Conservation (phyloP, 2,113 vertebrate species). For the Eleginops maclovinus region DNA sequence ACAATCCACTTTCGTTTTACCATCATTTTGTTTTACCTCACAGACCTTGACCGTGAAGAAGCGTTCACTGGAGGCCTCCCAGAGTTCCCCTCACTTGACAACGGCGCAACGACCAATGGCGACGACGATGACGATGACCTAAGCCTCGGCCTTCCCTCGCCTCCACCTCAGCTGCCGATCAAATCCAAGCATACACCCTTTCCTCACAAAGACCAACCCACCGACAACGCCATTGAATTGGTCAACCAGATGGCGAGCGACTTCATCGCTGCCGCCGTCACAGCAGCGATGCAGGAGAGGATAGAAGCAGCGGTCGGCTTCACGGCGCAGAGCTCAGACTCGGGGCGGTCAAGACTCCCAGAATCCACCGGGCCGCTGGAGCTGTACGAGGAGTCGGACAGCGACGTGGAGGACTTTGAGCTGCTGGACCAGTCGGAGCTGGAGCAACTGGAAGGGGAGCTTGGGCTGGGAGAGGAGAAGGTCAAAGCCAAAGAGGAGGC, state of each 20-base stretch:
- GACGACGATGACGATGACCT: constrained; percentile 88
- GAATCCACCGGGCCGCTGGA: constrained; percentile 66
- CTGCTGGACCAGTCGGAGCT: constrained; percentile 98
- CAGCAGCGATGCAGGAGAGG: constrained; percentile 91
- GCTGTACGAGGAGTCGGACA: constrained; percentile 89
- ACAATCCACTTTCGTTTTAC: too few relatives aligned
- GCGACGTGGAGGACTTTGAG: constrained; percentile 98
- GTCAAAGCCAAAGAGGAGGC: constrained; percentile 60
- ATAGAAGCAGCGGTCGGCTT: constrained; percentile 78
- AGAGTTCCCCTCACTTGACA: constrained; percentile 95
- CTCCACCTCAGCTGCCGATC: constrained; percentile 64
- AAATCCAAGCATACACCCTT: constrained; percentile 46
- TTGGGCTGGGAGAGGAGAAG: constrained; percentile 84
- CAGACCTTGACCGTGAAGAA: constrained; percentile 94
- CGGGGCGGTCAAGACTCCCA: constrained; percentile 21
- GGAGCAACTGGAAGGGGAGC: constrained; percentile 93
- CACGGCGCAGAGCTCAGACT: not conserved
- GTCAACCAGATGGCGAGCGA: constrained; percentile 88
- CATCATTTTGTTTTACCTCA: not conserved
- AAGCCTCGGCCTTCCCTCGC: constrained; percentile 87
- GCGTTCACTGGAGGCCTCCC: constrained; percentile 88
- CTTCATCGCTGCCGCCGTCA: constrained; percentile 87
- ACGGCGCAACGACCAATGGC: constrained; percentile 89
- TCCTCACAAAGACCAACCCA: constrained; percentile 60
- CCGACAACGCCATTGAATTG: constrained; percentile 81